Evolutionary conservation across 2,113 vertebrate genomes (phyloP), one percentile per base, ranked within the genome.

Genomic region (Pygoscelis antarcticus): DNA sequence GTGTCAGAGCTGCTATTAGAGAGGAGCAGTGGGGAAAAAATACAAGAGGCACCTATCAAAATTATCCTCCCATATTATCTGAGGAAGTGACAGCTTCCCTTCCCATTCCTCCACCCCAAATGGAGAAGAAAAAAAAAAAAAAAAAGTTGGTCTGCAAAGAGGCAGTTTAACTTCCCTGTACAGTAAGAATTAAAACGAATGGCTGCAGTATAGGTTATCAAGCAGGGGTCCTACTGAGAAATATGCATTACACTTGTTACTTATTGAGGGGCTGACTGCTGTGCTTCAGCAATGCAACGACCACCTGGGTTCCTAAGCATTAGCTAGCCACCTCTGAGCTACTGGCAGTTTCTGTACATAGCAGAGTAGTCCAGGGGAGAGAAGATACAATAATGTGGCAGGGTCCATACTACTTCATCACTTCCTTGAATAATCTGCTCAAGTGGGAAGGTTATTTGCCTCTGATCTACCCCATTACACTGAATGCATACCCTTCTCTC

Each of bases 371-470:
- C 83, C 65, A 66, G 36, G 52, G 60, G 44, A 60, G 32, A 88
- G 25, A 57, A 66, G 25, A 69, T 6, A 49, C 7, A 65, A 30
- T 55, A n/a, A 68, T 5, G 70, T 58, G 55, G 32, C 78, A 65
- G 40, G 15, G 21, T 81, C 57, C 80, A 78, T 18, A 23, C 25
- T 55, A 51, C 71, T 87, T 84, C 52, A 91, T 88, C 82, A 64
- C 38, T 82, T 58, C 46, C 70, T 74, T 90, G 69, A 70, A 83
- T 77, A 86, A 89, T 71, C 65, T 57, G 65, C 77, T 88, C 64
- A 72, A 60, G 64, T 55, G 52, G 75, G 90, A 82, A 93, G n/a
- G 72, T 55, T 89, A 82, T 86, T 81, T 89, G 57, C 64, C 36
- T 71, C 47, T 64, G 32, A 83, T 90, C 52, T 83, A 74, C 40